A percentile compares a stretch with the other conserved stretches of the same genome.
Conservation (phyloP, 2,888 invertebrate genomes). For the Axea sp. region DNA sequence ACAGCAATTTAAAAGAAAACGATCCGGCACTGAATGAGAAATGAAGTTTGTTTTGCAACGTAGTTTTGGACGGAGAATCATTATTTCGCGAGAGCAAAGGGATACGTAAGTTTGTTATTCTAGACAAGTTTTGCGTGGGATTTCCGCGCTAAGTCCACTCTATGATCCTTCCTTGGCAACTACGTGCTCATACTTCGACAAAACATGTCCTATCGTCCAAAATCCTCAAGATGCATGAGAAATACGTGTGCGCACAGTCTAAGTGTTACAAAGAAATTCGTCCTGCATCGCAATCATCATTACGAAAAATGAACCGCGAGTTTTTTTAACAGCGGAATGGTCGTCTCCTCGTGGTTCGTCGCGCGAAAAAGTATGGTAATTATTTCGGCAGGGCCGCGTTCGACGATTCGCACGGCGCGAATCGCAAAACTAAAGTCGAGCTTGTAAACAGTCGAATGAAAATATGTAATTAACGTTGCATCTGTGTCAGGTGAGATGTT, state of each 20-base stretch:
- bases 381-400: too few relatives aligned
- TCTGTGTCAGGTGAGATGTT: too few relatives aligned
- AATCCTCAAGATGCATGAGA: conserved; percentile 77
- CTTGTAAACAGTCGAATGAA: too few relatives aligned
- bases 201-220: conserved; percentile 74
- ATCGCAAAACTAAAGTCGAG: too few relatives aligned
- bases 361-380: too few relatives aligned
- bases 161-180: conserved; percentile 78
- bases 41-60: conserved; percentile 44
- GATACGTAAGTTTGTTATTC: conserved; percentile 75
- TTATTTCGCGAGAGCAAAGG: conserved; percentile 48
- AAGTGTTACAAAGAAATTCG: conserved; percentile 69
- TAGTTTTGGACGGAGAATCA: conserved; percentile 31
- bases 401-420: too few relatives aligned
- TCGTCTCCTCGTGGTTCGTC: too few relatives aligned
- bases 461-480: too few relatives aligned
- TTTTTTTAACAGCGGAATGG: too few relatives aligned
- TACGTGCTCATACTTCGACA: conserved; percentile 78
- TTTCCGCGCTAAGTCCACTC: conserved; percentile 77
- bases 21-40: conserved; percentile 11
- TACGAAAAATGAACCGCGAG: too few relatives aligned
- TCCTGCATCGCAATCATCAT: conserved; percentile 65
- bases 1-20: not conserved
- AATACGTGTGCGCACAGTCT: conserved; percentile 74
- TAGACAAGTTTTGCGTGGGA: conserved; percentile 77